phyloP scores from a whole-genome alignment of 2,888 invertebrate genomes.

The Nymphalis c-album region DNA sequence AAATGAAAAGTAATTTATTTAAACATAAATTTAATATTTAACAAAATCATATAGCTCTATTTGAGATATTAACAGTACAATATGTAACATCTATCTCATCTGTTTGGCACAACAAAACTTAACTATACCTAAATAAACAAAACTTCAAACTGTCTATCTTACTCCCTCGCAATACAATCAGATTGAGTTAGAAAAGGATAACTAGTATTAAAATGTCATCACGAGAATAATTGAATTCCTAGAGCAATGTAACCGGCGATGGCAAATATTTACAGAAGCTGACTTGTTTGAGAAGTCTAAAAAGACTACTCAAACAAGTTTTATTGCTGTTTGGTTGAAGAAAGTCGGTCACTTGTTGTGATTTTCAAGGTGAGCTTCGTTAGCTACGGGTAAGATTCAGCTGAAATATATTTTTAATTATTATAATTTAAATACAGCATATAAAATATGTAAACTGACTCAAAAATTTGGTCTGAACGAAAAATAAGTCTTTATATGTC shows the following conservation, averaged over 20 bases:
- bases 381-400: background rate
- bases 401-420: too few species aligned
- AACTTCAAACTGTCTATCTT: background rate
- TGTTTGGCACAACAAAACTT: background rate
- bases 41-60: too few species aligned
- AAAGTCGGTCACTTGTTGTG: background rate
- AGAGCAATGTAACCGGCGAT: background rate
- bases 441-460: too few species aligned
- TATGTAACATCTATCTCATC: background rate
- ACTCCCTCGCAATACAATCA: background rate
- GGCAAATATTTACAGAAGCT: slow-evolving; percentile 1
- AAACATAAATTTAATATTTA: too few species aligned
- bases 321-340: background rate
- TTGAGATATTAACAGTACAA: too few species aligned
- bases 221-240: background rate
- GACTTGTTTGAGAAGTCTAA: background rate
- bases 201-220: background rate
- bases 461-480: too few species aligned
- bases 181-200: background rate
- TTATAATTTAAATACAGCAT: too few species aligned
- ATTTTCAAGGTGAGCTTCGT: background rate
- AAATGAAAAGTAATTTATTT: too few species aligned
- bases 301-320: background rate
- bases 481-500: too few species aligned
- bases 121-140: background rate